Evolutionary conservation across 2,888 invertebrate genomes (phyloP).

Genomic region (Oeneis ivallda): DNA sequence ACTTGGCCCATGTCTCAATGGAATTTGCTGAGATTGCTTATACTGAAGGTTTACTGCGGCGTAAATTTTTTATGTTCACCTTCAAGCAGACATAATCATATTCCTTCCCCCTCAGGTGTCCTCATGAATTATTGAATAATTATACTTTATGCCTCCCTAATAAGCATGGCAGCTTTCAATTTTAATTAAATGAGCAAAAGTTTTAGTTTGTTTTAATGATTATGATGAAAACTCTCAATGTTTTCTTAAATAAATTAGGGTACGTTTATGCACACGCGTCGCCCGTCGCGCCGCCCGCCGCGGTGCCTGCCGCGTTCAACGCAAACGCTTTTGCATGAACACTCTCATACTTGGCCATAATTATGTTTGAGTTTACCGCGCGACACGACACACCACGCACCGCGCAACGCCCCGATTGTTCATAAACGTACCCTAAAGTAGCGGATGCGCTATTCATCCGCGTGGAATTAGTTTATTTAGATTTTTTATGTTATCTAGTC

Average conservation of each 20-base stretch:
- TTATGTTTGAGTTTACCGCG: too few species aligned
- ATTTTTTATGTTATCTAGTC: too few species aligned
- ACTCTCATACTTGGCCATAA: too few species aligned
- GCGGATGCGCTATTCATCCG: too few species aligned
- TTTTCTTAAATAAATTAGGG: not conserved
- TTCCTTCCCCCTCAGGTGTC: not conserved
- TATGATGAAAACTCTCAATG: not conserved
- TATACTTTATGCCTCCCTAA: not conserved
- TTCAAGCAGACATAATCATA: conserved; percentile 1
- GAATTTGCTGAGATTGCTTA: conserved; percentile 5
- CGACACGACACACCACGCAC: too few species aligned
- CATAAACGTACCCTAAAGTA: too few species aligned
- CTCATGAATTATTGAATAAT: conserved; percentile 10
- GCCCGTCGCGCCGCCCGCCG: too few species aligned
- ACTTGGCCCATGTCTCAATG: not conserved
- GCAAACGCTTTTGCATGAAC: too few species aligned
- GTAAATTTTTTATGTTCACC: conserved; percentile 14
- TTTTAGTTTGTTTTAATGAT: not conserved
- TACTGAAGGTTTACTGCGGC: conserved; percentile 9
- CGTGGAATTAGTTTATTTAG: too few species aligned
- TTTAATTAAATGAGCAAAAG: conserved; percentile 2
- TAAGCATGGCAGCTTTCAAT: not conserved
- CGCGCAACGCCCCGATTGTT: too few species aligned
- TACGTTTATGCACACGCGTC: too few species aligned
- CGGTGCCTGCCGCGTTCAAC: too few species aligned